Percentiles rank a stretch among this genome's conserved stretches.
Evolutionary conservation across 1,140 invertebrate species (phyloP).

Genomic region (Zaprionus vittiger): DNA sequence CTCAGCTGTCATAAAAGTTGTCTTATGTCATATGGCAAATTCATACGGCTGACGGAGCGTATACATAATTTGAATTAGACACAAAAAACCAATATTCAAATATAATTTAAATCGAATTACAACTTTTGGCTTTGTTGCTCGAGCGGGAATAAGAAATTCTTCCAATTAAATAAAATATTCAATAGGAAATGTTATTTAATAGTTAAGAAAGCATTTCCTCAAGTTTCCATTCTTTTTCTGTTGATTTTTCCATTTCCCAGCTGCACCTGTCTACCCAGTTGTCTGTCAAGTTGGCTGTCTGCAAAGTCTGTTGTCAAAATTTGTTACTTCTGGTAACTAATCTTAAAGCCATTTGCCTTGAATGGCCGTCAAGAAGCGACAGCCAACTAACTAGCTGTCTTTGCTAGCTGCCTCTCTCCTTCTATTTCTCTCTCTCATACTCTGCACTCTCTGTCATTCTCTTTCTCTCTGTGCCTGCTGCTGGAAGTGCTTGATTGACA

Average conservation of each 20-base stretch:
- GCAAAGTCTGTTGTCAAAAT: slow-evolving; percentile 5
- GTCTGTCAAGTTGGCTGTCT: slow-evolving; percentile 13
- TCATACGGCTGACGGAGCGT: not conserved
- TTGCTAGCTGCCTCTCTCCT: slow-evolving; percentile 1
- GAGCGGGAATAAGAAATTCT: not conserved
- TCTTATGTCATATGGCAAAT: slow-evolving; percentile 23
- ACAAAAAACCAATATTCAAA: not conserved
- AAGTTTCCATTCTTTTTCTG: not conserved
- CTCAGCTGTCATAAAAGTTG: slow-evolving; percentile 33
- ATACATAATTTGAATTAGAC: slow-evolving; percentile 12
- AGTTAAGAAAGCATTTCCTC: not conserved
- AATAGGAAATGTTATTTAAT: not conserved
- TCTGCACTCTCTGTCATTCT: not conserved
- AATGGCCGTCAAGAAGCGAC: slow-evolving; percentile 49
- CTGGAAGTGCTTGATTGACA: slow-evolving; percentile 57
- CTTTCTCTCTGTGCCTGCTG: not conserved
- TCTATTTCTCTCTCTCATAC: not conserved
- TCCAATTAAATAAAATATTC: not conserved
- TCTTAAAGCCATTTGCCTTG: slow-evolving; percentile 61
- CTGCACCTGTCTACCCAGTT: slow-evolving; percentile 18
- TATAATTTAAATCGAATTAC: not conserved
- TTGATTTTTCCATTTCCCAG: not conserved
- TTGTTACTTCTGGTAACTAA: slow-evolving; percentile 24
- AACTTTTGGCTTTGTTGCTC: not conserved
- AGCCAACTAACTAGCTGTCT: slow-evolving; percentile 59